Evolutionary conservation across 2,797 vertebrate genomes (phyloP).

Genomic region (Somateria mollissima): DNA sequence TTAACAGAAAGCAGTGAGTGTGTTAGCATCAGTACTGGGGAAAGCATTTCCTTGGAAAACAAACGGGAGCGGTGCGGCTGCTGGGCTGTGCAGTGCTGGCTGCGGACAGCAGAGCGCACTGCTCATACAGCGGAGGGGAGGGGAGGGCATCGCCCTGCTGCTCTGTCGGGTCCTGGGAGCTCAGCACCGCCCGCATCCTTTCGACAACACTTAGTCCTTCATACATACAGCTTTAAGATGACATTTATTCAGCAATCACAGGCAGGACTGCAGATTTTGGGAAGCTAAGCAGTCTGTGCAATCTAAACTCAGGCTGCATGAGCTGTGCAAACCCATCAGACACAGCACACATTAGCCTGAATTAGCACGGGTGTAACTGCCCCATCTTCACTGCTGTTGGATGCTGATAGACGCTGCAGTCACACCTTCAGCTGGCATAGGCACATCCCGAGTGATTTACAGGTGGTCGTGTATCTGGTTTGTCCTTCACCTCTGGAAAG

Average conservation of each 20-base stretch:
- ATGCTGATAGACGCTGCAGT: neutral
- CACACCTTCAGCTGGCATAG: neutral
- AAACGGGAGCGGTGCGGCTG: neutral
- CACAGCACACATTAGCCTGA: fast-evolving
- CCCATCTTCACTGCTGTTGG: neutral
- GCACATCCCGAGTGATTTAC: neutral
- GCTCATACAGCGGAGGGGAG: neutral
- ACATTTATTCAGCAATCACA: neutral
- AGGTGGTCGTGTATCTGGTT: neutral
- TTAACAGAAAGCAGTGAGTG: neutral
- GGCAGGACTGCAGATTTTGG: neutral
- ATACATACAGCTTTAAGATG: neutral
- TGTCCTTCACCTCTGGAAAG: neutral
- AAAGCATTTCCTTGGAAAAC: neutral
- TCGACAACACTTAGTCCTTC: neutral
- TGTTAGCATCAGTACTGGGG: neutral
- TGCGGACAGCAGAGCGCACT: conserved; percentile 56
- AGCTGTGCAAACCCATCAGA: neutral
- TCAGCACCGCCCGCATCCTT: neutral
- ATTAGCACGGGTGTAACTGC: fast-evolving
- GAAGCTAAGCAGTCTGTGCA: fast-evolving
- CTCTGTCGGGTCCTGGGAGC: neutral
- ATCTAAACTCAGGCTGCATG: neutral
- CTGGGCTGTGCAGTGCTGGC: conserved; percentile 14
- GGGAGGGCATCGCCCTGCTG: neutral